phyloP scores from a whole-genome alignment of 2,888 invertebrate genomes.

The Amorpha juglandis region DNA sequence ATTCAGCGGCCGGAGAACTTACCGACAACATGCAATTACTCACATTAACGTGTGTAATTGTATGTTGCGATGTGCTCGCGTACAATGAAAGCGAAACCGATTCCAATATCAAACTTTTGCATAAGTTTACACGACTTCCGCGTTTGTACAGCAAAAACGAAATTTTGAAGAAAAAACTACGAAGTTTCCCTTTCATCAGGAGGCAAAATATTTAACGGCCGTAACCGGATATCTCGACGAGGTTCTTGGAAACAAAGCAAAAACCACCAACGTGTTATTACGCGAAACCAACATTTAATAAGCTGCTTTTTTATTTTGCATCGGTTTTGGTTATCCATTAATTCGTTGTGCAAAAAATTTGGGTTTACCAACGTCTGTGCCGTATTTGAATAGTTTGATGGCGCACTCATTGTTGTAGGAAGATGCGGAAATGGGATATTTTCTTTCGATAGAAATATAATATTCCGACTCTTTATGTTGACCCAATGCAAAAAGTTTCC shows the following conservation, averaged over 20 bases:
- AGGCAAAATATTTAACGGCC: slow-evolving; percentile 83
- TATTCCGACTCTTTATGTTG: slow-evolving; percentile 78
- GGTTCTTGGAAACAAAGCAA: slow-evolving; percentile 81
- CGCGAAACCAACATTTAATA: slow-evolving; percentile 84
- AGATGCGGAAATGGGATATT: slow-evolving; percentile 85
- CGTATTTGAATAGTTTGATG: slow-evolving; percentile 81
- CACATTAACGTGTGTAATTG: slow-evolving; percentile 70
- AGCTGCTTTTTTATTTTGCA: slow-evolving; percentile 80
- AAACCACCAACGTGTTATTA: slow-evolving; percentile 83
- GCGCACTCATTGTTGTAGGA: slow-evolving; percentile 80
- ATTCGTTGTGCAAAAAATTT: slow-evolving; percentile 77
- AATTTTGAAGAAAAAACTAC: slow-evolving; percentile 73
- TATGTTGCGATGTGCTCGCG: slow-evolving; percentile 66
- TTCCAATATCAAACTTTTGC: slow-evolving; percentile 77
- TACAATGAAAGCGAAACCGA: slow-evolving; percentile 76
- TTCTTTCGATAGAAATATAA: slow-evolving; percentile 83
- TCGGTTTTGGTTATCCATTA: slow-evolving; percentile 83
- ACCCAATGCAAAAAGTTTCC: slow-evolving; percentile 71
- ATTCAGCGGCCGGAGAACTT: background rate
- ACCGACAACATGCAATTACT: slow-evolving; percentile 49
- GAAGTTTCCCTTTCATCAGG: slow-evolving; percentile 81
- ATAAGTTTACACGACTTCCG: slow-evolving; percentile 80
- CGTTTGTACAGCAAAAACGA: slow-evolving; percentile 76
- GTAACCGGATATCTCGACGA: slow-evolving; percentile 82
- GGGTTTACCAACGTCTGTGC: slow-evolving; percentile 70